A percentile compares a stretch with the other conserved stretches of the same genome.
These are phyloP conservation scores for Salvelinus sp. DNA, from an alignment of 2,113 vertebrate species.

Conservation along the genomic window DNA sequence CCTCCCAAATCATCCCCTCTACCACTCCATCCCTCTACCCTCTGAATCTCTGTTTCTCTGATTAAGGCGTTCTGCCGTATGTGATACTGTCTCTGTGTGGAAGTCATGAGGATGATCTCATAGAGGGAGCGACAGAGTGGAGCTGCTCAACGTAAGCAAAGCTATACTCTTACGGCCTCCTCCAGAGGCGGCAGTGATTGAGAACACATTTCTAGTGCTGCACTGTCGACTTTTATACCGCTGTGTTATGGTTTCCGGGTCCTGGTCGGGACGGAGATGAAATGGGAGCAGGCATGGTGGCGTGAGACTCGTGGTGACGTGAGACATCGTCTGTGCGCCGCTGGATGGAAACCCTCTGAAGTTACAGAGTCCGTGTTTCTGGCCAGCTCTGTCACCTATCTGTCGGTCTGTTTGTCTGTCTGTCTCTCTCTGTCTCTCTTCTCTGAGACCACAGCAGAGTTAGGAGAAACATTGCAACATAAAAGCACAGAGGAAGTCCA, in stretches of 20 bases:
- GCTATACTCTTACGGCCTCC: constrained; percentile 8
- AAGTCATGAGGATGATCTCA: constrained; percentile 16
- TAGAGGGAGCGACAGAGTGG: not conserved
- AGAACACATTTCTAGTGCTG: constrained; percentile 17
- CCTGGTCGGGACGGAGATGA: too few relatives aligned
- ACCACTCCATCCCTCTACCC: too few relatives aligned
- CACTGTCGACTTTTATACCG: not conserved
- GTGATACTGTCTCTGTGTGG: too few relatives aligned
- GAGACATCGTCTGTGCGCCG: too few relatives aligned
- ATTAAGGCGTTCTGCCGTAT: too few relatives aligned
- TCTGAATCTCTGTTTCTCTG: too few relatives aligned
- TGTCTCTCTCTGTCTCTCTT: too few relatives aligned
- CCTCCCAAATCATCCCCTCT: constrained; percentile 36
- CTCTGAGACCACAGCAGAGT: not conserved
- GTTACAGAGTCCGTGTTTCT: too few relatives aligned
- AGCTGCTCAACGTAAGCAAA: constrained; percentile 9
- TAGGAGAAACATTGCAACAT: not conserved
- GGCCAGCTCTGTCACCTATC: not conserved
- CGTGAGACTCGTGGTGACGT: too few relatives aligned
- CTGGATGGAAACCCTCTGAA: too few relatives aligned
- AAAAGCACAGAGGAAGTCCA: not conserved
- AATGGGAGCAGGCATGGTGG: too few relatives aligned
- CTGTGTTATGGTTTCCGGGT: too few relatives aligned
- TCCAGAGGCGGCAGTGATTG: constrained; percentile 11
- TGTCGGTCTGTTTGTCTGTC: not conserved